Conservation (phyloP, 2,888 invertebrate species). For the Ormyrus nitidulus region DNA sequence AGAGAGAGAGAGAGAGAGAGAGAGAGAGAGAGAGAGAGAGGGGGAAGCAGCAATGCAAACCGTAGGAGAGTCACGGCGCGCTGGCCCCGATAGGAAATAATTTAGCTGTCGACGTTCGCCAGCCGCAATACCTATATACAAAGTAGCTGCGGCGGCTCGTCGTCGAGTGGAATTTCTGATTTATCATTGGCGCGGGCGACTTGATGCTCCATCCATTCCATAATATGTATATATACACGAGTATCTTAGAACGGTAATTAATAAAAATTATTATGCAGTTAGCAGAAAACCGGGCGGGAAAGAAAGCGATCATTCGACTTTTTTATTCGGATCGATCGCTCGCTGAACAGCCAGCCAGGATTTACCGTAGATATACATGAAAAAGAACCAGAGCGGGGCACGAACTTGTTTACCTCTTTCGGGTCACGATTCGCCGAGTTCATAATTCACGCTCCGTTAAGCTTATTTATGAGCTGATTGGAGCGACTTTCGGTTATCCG, state of each 20-base stretch:
- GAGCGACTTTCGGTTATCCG: no score
- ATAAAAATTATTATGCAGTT: conserved; percentile 43
- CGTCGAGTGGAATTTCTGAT: conserved; percentile 40
- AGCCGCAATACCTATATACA: conserved; percentile 7
- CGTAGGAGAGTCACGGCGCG: conserved; percentile 18
- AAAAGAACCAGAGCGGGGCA: neutral
- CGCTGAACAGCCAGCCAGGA: neutral
- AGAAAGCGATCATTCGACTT: neutral
- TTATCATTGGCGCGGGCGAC: conserved; percentile 24
- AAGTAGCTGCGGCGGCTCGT: neutral
- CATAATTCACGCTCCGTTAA: neutral
- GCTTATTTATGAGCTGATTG: no score
- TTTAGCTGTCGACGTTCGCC: conserved; percentile 39
- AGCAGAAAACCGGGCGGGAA: neutral
- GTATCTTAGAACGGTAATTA: conserved; percentile 23
- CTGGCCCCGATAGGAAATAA: conserved; percentile 47
- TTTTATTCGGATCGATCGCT: conserved; percentile 48
- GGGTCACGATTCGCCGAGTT: neutral
- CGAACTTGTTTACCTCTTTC: conserved; percentile 2
- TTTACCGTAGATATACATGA: no score
- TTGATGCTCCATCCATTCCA: conserved; percentile 27
- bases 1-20: no score
- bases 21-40: no score
- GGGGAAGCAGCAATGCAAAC: neutral
- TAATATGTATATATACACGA: neutral